Evolutionary conservation across 2,797 vertebrate genomes (phyloP).

Genomic region (Antrozous pallidus): DNA sequence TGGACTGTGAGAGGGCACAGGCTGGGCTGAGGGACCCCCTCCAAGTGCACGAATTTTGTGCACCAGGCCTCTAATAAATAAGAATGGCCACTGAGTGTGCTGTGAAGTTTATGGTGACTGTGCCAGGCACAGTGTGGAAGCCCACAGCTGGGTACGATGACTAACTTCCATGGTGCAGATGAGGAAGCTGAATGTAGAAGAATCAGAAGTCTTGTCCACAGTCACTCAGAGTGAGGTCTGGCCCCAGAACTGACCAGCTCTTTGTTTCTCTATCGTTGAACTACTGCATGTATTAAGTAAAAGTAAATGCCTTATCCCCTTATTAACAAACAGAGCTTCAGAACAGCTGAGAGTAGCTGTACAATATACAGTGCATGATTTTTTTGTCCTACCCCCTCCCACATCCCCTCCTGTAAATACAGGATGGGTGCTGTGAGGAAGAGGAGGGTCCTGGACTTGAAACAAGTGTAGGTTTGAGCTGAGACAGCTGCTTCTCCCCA

Average conservation of each 20-base stretch:
- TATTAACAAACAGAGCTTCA: background rate
- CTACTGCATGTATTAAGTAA: background rate
- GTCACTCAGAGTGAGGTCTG: background rate
- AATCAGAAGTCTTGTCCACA: background rate
- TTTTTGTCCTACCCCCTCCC: too few species aligned
- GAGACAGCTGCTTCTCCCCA: background rate
- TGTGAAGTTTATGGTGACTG: background rate
- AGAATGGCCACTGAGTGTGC: background rate
- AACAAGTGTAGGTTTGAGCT: background rate
- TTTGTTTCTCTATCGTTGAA: background rate
- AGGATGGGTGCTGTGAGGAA: background rate
- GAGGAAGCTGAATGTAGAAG: background rate
- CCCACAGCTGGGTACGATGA: background rate
- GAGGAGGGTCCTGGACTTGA: background rate
- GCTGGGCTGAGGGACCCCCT: too few species aligned
- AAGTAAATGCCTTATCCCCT: background rate
- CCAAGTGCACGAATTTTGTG: too few species aligned
- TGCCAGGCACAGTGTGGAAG: background rate
- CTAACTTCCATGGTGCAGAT: background rate
- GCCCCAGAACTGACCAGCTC: background rate
- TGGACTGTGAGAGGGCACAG: too few species aligned
- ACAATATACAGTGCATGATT: background rate
- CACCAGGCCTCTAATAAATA: background rate
- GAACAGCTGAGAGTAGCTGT: background rate
- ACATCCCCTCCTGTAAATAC: background rate